Evolutionary conservation across 2,888 invertebrate genomes (phyloP).

Genomic region (Drosophila prolongata): DNA sequence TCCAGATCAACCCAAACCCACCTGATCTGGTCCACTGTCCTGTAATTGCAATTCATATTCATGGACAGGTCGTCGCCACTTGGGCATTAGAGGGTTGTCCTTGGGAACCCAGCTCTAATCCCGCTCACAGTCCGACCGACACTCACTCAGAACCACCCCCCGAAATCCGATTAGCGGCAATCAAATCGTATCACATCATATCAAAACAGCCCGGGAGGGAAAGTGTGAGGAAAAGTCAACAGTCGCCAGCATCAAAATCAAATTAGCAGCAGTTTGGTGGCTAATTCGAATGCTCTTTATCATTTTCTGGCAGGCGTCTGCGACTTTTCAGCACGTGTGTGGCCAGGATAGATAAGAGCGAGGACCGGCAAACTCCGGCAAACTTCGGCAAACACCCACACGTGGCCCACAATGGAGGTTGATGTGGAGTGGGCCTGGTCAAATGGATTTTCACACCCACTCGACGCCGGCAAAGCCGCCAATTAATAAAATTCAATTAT

Average conservation of each 20-base stretch:
- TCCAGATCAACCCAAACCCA: background rate
- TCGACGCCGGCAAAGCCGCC: slow-evolving; percentile 35
- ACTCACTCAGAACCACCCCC: slow-evolving; percentile 44
- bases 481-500: slow-evolving; percentile 52
- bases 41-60: slow-evolving; percentile 2
- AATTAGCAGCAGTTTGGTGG: slow-evolving; percentile 78
- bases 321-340: slow-evolving; percentile 57
- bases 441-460: slow-evolving; percentile 47
- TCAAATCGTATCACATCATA: slow-evolving; percentile 53
- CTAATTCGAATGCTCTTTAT: slow-evolving; percentile 66
- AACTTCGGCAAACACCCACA: slow-evolving; percentile 61
- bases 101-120: slow-evolving; percentile 80
- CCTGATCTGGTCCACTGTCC: slow-evolving; percentile 2
- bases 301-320: slow-evolving; percentile 51
- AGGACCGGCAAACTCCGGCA: background rate
- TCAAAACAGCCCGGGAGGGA: slow-evolving; percentile 16
- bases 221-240: slow-evolving; percentile 29
- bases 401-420: slow-evolving; percentile 46
- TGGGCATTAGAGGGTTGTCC: slow-evolving; percentile 46
- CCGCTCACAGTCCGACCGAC: slow-evolving; percentile 65
- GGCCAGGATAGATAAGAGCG: slow-evolving; percentile 52
- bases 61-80: slow-evolving; percentile 50
- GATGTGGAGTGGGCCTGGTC: background rate
- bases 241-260: slow-evolving; percentile 74
- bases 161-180: slow-evolving; percentile 70